Percentiles rank a stretch among this genome's conserved stretches.
Evolutionary conservation across 1,140 invertebrate species (phyloP).

Genomic region (Zaprionus africanus): DNA sequence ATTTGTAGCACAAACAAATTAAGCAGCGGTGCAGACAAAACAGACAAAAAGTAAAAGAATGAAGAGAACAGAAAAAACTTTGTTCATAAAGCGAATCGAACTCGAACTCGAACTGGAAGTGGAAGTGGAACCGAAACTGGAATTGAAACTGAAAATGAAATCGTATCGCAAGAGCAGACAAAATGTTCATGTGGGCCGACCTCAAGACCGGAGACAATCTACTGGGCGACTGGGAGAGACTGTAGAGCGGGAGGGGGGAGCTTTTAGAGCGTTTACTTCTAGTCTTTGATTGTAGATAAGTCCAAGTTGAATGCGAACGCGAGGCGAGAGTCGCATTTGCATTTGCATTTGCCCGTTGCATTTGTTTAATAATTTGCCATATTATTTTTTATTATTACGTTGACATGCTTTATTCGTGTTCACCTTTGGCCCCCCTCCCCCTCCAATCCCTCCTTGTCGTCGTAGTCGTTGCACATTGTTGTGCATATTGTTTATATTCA

Average conservation of each 20-base stretch:
- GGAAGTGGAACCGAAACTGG: conserved; percentile 4
- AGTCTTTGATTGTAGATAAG: conserved; percentile 76
- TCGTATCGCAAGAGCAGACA: conserved; percentile 42
- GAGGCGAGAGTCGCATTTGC: conserved; percentile 13
- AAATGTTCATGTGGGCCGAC: conserved; percentile 66
- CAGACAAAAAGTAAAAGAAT: conserved; percentile 1
- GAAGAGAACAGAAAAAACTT: conserved; percentile 15
- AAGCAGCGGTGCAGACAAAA: conserved; percentile 43
- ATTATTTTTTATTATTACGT: conserved; percentile 76
- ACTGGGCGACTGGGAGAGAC: conserved; percentile 3
- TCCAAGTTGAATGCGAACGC: conserved; percentile 11
- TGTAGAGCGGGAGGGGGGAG: conserved; percentile 43
- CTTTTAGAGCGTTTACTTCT: conserved; percentile 76
- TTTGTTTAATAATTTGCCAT: conserved; percentile 80
- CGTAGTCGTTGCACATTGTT: conserved; percentile 61
- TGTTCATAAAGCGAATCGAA: conserved; percentile 32
- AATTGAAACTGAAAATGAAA: conserved; percentile 42
- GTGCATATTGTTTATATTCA: conserved; percentile 80
- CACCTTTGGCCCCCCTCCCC: conserved; percentile 21
- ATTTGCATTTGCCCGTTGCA: conserved; percentile 56
- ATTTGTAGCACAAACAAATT: conserved; percentile 76
- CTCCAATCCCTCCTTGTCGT: neutral
- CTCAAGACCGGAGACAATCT: neutral
- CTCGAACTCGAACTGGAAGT: conserved; percentile 20
- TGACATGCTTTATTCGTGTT: conserved; percentile 77